Evolutionary conservation across 2,888 invertebrate genomes (phyloP).

Genomic region (Steinernema hermaphroditum): DNA sequence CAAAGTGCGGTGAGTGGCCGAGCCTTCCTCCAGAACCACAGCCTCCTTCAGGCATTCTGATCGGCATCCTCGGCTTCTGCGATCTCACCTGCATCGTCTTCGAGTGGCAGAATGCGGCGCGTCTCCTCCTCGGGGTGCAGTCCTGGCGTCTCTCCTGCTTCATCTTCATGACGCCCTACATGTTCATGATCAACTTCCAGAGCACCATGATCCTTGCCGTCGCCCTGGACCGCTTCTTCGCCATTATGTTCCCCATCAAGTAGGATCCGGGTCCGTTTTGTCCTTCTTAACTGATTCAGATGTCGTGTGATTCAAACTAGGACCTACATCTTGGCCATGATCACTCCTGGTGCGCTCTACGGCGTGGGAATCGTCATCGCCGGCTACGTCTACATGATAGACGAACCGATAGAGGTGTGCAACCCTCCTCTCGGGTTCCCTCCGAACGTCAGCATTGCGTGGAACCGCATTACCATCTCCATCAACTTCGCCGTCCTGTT

Average conservation of each 20-base stretch:
- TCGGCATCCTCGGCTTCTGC: conserved; percentile 17
- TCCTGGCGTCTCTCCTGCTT: neutral
- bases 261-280: neutral
- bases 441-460: neutral
- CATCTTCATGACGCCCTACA: conserved; percentile 7
- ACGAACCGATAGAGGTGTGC: neutral
- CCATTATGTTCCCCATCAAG: neutral
- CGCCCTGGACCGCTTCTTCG: neutral
- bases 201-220: conserved; percentile 4
- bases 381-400: conserved; percentile 4
- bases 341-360: neutral
- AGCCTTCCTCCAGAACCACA: neutral
- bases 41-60: neutral
- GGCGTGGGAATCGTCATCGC: neutral
- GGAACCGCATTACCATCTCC: neutral
- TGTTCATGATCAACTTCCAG: conserved; percentile 22
- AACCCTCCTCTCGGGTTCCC: neutral
- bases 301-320: neutral
- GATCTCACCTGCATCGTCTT: conserved; percentile 5
- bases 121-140: neutral
- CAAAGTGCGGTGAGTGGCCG: neutral
- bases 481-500: neutral
- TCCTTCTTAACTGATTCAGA: neutral
- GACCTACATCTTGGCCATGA: neutral
- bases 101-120: conserved; percentile 1